Evolutionary conservation across 2,888 invertebrate genomes (phyloP), one percentile per base, ranked within the genome.

Genomic region (Sclerodermus sp.): DNA sequence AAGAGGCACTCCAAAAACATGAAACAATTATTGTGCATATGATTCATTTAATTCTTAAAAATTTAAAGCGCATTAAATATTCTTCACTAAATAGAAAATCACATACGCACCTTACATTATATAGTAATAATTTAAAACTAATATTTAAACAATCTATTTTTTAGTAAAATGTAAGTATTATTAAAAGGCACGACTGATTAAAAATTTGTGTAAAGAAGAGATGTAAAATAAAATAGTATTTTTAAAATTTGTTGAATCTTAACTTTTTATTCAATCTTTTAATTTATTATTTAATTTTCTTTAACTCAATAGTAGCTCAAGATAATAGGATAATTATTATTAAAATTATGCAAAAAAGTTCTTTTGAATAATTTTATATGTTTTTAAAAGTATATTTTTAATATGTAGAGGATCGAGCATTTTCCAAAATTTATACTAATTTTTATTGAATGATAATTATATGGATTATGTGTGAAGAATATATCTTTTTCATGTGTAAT

Each of bases 1-100:
- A 57, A 48, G 50, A 67, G 66, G 62, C 67, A 69, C 67, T 69
- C 65, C 56, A 23, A 23, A 8, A 23, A 8, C 3, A 23, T 23
- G 23, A 23, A 23, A 23, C 3, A 23, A 8, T 23, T 5, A 23
- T 23, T 8, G 8, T 23, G 4, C 23, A 3, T 23, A 23, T n/a
- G n/a, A n/a, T n/a, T n/a, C n/a, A n/a, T n/a, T n/a, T n/a, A n/a
- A n/a, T n/a, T n/a, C n/a, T n/a, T n/a, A n/a, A n/a, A n/a, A n/a
- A n/a, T n/a, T n/a, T n/a, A n/a, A n/a, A n/a, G n/a, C n/a, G n/a
- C n/a, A n/a, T n/a, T n/a, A 36, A 55, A n/a, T n/a, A n/a, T n/a
- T 23, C 8, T 23, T 23, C 8, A 23, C 4, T 23, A 23, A 23
- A 3, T 23, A 23, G 8, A 23, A 23, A 23, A 23, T 23, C 8